Base-by-base conservation (phyloP, 2,113 vertebrate genomes). In the Aptenodytes forsteri region DNA sequence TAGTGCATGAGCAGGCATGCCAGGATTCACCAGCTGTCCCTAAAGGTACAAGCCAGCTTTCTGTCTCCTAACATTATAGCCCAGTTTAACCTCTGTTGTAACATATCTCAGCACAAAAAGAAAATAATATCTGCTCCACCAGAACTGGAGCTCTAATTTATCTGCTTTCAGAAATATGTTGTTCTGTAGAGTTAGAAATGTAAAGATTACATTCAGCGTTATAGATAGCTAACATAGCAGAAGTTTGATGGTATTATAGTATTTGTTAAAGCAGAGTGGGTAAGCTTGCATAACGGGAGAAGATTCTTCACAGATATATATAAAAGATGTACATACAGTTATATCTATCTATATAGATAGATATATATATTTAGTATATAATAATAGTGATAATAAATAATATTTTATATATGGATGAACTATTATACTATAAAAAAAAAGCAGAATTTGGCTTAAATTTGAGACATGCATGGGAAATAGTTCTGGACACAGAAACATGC, bases 1-100 rank as follows among this genome's bases (percentile, higher is more conserved):
- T 91, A 97, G 95, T 90, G 69, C 79, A 73, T 38, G 83, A 86
- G 85, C 47, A 92, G 69, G 64, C 85, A 84, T 73, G 90, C 89
- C 97, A 97, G 86, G 84, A 85, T 46, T 72, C 87, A 92, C 92
- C 96, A 97, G 96, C 97, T 98, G 97, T 98, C 95, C 92, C 86
- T 73, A 93, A 97, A 97, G 84, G 72, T 86, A 85, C 77, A 76
- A 36, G 83, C 91, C 97, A 98, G 96, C 49, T 97, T 95, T 96
- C 93, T 95, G 71, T 93, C 89, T 92, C 66, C 75, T 91, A 89
- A 75, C 89, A 89, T 87, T 81, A 66, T 65, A 93, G 40, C 82
- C 64, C 73, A 92, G 77, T 67, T 97, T 94, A 98, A 95, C 93
- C 84, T 95, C 86, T 93, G n/a, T 54, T 90, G 67, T 42, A 95